A percentile compares a stretch with the other conserved stretches of the same genome.
Conservation (phyloP, 2,888 invertebrate species). For the Melinaea marsaeus region DNA sequence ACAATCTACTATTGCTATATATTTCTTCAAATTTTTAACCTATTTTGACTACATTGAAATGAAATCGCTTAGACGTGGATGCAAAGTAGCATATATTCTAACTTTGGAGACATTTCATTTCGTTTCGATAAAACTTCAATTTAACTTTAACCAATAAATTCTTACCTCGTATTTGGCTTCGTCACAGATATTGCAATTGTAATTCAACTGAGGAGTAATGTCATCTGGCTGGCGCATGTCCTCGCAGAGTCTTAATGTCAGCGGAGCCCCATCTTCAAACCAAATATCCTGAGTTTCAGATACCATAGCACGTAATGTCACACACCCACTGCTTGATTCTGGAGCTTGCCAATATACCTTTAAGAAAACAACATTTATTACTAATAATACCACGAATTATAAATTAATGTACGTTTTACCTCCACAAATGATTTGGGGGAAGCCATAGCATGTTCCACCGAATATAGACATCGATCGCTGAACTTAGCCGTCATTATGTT, state of each 20-base stretch:
- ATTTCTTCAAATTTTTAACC: no score
- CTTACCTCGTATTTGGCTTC: conserved; percentile 70
- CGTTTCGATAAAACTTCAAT: no score
- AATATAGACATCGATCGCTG: conserved; percentile 62
- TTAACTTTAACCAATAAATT: no score
- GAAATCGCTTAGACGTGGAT: no score
- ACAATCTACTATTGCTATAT: no score
- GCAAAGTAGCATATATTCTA: no score
- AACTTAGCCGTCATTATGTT: conserved; percentile 49
- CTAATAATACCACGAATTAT: background rate
- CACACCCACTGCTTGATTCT: conserved; percentile 59
- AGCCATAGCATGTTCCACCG: conserved; percentile 58
- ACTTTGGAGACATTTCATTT: no score
- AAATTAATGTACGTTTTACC: conserved; percentile 38
- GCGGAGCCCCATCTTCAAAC: conserved; percentile 63
- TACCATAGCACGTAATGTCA: conserved; percentile 66
- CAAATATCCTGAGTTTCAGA: conserved; percentile 60
- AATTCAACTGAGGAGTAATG: conserved; percentile 55
- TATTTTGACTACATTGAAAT: no score
- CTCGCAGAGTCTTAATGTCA: conserved; percentile 58
- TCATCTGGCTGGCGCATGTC: conserved; percentile 67
- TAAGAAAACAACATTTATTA: background rate
- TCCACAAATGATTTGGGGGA: conserved; percentile 54
- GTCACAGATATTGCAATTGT: conserved; percentile 62
- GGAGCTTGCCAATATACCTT: conserved; percentile 72